Conservation (phyloP, 2,113 vertebrate genomes). For the Xiphorhynchus elegans region DNA sequence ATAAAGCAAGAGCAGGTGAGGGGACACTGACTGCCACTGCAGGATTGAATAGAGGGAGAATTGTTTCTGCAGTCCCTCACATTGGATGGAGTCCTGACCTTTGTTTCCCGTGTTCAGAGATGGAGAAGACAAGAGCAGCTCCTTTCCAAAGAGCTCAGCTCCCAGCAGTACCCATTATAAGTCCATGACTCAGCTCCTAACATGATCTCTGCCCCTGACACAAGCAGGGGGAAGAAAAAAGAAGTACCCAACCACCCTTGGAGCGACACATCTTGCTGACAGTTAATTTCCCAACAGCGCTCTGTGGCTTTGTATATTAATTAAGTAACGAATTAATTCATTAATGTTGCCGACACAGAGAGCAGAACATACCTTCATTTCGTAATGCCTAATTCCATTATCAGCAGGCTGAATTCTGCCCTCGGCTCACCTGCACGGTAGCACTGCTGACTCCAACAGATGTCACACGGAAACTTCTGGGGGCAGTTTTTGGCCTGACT, state of each 20-base stretch:
- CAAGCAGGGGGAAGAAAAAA: neutral
- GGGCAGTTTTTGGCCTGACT: neutral
- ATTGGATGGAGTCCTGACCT: neutral
- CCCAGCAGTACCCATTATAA: conserved; percentile 31
- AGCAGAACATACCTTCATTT: conserved; percentile 7
- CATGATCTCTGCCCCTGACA: conserved; percentile 3
- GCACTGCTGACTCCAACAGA: neutral
- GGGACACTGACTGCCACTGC: neutral
- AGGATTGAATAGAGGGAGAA: neutral
- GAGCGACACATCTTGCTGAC: neutral
- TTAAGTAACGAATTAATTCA: conserved; percentile 40
- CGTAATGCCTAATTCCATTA: conserved; percentile 10
- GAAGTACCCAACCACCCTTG: neutral
- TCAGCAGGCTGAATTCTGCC: neutral
- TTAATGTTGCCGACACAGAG: neutral
- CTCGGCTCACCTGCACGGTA: neutral
- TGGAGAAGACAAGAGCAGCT: neutral
- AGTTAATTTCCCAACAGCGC: conserved; percentile 19
- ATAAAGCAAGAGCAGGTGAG: neutral
- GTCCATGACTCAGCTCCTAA: conserved; percentile 35
- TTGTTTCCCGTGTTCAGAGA: neutral
- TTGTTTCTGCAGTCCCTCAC: neutral
- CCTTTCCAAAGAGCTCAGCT: neutral
- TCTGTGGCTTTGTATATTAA: conserved; percentile 43
- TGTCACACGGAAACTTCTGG: neutral